Base-by-base conservation (phyloP, 2,888 invertebrate genomes). In the Pandemis cinnamomeana region DNA sequence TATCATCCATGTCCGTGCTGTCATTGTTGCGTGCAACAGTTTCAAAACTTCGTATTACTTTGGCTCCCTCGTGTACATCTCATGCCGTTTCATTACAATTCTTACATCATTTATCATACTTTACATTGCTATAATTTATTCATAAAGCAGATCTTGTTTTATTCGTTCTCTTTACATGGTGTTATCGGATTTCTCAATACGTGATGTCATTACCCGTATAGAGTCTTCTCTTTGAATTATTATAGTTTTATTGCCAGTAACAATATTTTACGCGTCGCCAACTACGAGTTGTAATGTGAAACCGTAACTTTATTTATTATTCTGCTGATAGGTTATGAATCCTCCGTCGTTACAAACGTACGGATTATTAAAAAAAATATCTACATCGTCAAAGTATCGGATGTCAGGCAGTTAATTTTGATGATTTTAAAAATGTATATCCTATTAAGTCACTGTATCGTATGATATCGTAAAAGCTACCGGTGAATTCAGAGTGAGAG, bases 101-200 rank as follows among this genome's bases (percentile, higher is more conserved):
- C 87, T 88, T 87, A 91, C 89, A 91, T 92, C 92, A 87, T 94
- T 93, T 91, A 93, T 94, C 93, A 94, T 92, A 92, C 88, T 92
- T 92, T 91, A 92, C 91, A 92, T 89, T 90, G 90, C 89, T 84
- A 90, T 93, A 93, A 93, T 91, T 93, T 93, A 94, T 94, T 93
- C 90, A 88, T 87, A 88, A 87, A 88, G 81, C 80, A 84, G 86
- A 87, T 89, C 88, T 90, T 89, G 87, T 92, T 93, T 92, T 91
- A 90, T 91, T 89, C 88, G 90, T 89, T 92, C 88, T 84, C 86
- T 89, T 91, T 90, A 91, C 92, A 90, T 83, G 88, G 85, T 87
- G 89, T 86, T 91, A 90, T 93, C 90, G 84, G 87, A 90, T 93
- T 90, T 90, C 92, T 87, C 84, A 86, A 89, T 89, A 89, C 91